These are phyloP conservation scores for Drosophila eugracilis DNA, from an alignment of 1,140 invertebrate genomes.

Conservation along the genomic window DNA sequence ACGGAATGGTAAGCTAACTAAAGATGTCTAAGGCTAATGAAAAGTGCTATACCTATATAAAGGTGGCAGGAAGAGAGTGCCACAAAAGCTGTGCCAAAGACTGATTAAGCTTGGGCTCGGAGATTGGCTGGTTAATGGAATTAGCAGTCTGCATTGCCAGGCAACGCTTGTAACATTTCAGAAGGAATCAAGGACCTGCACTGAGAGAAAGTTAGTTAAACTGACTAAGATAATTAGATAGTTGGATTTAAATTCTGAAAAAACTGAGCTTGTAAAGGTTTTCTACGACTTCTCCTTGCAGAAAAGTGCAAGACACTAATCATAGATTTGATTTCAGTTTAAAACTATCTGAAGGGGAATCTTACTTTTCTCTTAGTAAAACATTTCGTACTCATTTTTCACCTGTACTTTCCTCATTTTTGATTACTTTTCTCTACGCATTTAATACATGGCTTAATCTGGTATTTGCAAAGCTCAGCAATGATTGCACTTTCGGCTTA, in stretches of 20 bases:
- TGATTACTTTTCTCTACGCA: conserved; percentile 4
- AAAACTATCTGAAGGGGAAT: no score
- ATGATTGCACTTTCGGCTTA: conserved; percentile 26
- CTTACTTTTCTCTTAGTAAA: no score
- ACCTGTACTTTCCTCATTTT: neutral
- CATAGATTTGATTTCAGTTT: no score
- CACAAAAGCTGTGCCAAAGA: neutral
- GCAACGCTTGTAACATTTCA: conserved; percentile 15
- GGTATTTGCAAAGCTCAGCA: neutral
- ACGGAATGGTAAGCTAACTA: conserved; percentile 9
- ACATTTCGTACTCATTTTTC: no score
- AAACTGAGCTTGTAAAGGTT: no score
- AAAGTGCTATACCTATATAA: conserved; percentile 17
- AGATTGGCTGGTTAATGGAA: conserved; percentile 24
- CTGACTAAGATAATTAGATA: neutral
- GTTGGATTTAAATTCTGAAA: neutral
- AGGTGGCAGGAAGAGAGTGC: no score
- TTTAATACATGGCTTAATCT: conserved; percentile 4
- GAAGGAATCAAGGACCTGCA: neutral
- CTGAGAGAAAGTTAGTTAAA: neutral
- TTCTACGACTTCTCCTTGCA: no score
- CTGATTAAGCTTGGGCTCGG: conserved; percentile 5
- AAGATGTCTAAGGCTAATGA: conserved; percentile 22
- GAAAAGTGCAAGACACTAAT: no score
- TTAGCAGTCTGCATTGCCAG: conserved; percentile 22